phyloP scores from a whole-genome alignment of 2,888 invertebrate genomes.

The Halocaridina rubra region DNA sequence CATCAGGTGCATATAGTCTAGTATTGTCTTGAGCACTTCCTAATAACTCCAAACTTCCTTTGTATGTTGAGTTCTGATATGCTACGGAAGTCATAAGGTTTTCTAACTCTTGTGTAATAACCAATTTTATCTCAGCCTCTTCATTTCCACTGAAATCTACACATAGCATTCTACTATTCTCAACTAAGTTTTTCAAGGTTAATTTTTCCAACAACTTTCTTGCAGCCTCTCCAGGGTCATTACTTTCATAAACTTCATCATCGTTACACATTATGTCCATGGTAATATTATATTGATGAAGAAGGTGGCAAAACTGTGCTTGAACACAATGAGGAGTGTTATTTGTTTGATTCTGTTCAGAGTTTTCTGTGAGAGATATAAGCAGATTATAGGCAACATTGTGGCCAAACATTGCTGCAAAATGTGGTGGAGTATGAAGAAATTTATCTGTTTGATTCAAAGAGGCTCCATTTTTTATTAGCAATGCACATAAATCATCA shows the following conservation, averaged over 20 bases:
- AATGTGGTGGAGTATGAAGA: constrained; percentile 24
- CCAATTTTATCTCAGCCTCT: constrained; percentile 2
- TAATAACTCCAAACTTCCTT: background rate
- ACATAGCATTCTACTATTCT: background rate
- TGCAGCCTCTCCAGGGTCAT: background rate
- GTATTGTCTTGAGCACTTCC: constrained; percentile 8
- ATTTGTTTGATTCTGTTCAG: background rate
- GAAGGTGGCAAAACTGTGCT: background rate
- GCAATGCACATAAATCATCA: background rate
- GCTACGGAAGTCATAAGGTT: background rate
- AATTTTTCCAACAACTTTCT: background rate
- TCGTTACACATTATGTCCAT: background rate
- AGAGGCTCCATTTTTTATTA: background rate
- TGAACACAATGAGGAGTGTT: background rate
- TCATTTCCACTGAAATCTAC: constrained; percentile 15
- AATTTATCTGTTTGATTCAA: background rate
- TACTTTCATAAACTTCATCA: background rate
- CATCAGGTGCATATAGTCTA: constrained; percentile 36
- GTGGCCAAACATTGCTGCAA: constrained; percentile 43
- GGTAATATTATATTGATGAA: background rate
- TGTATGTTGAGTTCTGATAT: background rate
- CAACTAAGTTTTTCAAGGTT: background rate
- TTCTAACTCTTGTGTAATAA: constrained; percentile 4
- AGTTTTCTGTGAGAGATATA: background rate
- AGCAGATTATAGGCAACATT: constrained; percentile 6